Evolutionary conservation across 2,797 vertebrate genomes (phyloP), one percentile per base, ranked within the genome.

Genomic region (Yasuhikotakia modesta): DNA sequence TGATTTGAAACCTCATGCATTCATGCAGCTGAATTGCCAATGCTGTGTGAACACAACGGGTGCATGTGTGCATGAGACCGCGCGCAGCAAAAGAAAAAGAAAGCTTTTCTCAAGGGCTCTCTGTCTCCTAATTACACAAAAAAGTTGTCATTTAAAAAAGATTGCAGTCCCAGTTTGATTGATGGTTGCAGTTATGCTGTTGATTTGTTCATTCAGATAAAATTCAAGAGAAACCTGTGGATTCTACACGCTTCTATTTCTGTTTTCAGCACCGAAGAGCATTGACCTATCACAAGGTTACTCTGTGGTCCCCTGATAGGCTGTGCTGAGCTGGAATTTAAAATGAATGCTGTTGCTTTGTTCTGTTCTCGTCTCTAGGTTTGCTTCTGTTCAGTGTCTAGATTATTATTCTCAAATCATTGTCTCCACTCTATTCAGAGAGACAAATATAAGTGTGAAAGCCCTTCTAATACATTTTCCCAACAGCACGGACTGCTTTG

Each of bases 1-100:
- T 61, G 53, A 72, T 76, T 75, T 79, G 43, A 53, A 64, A 32
- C 13, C 50, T 58, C 73, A 66, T 81, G 68, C 68, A 48, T 79
- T 88, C 79, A 89, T 87, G 79, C 82, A 87, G 85, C 84, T 86
- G 73, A 39, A 39, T 8, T 80, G 69, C 80, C 21, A 57, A 22
- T 58, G 57, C 57, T 21, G 57, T 14, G 5, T 58, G 57, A 58
- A 24, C 57, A 58, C 57, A 5, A 12, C 22, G 1, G 21, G 53
- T 10, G 46, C 52, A 53, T 67, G 48, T 0, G 1, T 1, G 7
- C 5, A 53, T 50, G 65, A 8, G 11, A 14, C 17, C 46, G 58
- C 17, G 3, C 11, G 22, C 13, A 50, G 55, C 6, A 43, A 45
- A 67, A 58, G 57, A 68, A n/a, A 12, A 21, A 68, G 45, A 76